Percentiles rank a stretch among this genome's conserved stretches.
phyloP scores from a whole-genome alignment of 1,140 invertebrate species.

The Drosophila kikkawai region DNA sequence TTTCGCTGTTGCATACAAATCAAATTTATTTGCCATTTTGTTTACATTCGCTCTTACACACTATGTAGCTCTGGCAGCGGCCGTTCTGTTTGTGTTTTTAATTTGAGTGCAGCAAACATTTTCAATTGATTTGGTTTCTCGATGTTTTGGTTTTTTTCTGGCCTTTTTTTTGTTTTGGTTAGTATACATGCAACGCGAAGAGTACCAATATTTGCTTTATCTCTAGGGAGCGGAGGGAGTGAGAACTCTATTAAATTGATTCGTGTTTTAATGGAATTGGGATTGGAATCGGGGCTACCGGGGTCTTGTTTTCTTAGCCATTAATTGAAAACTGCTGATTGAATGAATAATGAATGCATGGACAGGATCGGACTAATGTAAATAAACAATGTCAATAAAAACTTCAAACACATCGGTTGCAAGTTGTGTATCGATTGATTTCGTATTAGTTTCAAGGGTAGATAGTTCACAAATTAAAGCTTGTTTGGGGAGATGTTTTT shows the following conservation, averaged over 20 bases:
- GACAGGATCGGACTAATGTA: conserved; percentile 21
- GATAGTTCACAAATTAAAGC: background rate
- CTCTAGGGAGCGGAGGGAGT: conserved; percentile 12
- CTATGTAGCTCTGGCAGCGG: conserved; percentile 26
- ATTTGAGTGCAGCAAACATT: conserved; percentile 69
- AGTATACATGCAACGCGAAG: conserved; percentile 25
- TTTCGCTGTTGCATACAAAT: conserved; percentile 44
- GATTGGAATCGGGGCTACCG: conserved; percentile 10
- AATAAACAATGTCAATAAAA: conserved; percentile 23
- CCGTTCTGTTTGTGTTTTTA: conserved; percentile 62
- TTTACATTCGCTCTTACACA: conserved; percentile 56
- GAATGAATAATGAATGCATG: conserved; percentile 50
- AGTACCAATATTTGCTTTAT: conserved; percentile 47
- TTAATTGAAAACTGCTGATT: conserved; percentile 51
- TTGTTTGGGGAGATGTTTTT: background rate
- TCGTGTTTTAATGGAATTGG: conserved; percentile 47
- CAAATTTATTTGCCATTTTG: conserved; percentile 74
- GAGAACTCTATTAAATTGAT: conserved; percentile 54
- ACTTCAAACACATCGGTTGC: conserved; percentile 1
- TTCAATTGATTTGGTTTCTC: conserved; percentile 52
- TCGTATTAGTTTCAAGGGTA: background rate
- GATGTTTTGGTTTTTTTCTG: conserved; percentile 5
- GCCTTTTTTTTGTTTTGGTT: background rate
- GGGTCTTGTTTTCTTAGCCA: conserved; percentile 48
- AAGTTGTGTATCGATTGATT: conserved; percentile 1